A percentile compares a stretch with the other conserved stretches of the same genome.
These are phyloP conservation scores for Creontiades dilutus DNA, from an alignment of 2,888 invertebrate species.

Conservation along the genomic window DNA sequence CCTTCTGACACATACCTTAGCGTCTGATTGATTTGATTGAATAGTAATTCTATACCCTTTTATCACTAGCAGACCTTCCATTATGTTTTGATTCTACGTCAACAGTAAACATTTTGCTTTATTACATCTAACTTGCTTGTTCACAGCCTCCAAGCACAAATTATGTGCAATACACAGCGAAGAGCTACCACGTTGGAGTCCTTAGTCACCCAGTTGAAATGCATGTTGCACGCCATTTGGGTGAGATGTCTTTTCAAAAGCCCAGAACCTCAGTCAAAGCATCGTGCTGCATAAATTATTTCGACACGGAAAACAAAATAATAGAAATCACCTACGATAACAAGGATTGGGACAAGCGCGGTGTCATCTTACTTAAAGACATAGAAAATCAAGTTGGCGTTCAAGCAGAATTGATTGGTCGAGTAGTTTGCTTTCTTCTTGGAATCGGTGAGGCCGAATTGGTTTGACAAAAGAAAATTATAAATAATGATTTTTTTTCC, in stretches of 20 bases:
- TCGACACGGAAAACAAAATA: slow-evolving; percentile 28
- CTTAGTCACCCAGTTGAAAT: slow-evolving; percentile 18
- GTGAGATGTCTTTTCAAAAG: not conserved
- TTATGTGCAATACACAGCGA: not conserved
- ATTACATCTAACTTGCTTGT: not conserved
- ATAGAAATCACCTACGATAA: slow-evolving; percentile 54
- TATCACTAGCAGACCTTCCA: too few relatives aligned
- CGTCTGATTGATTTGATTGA: too few relatives aligned
- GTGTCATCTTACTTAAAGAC: slow-evolving; percentile 42
- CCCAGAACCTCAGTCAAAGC: not conserved
- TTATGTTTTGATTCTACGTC: too few relatives aligned
- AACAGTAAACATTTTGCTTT: too few relatives aligned
- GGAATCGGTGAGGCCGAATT: slow-evolving; percentile 47
- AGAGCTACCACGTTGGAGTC: not conserved
- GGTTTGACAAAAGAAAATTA: not conserved
- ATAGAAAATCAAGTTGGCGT: slow-evolving; percentile 41
- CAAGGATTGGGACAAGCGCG: slow-evolving; percentile 50
- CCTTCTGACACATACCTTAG: too few relatives aligned
- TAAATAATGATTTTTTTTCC: too few relatives aligned
- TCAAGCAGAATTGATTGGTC: slow-evolving; percentile 48
- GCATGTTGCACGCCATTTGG: not conserved
- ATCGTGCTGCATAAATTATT: slow-evolving; percentile 33
- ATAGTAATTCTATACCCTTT: too few relatives aligned
- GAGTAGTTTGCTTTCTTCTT: slow-evolving; percentile 57
- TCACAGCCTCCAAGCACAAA: not conserved